Conservation (phyloP, 2,797 vertebrate species). For the Falco peregrinus region DNA sequence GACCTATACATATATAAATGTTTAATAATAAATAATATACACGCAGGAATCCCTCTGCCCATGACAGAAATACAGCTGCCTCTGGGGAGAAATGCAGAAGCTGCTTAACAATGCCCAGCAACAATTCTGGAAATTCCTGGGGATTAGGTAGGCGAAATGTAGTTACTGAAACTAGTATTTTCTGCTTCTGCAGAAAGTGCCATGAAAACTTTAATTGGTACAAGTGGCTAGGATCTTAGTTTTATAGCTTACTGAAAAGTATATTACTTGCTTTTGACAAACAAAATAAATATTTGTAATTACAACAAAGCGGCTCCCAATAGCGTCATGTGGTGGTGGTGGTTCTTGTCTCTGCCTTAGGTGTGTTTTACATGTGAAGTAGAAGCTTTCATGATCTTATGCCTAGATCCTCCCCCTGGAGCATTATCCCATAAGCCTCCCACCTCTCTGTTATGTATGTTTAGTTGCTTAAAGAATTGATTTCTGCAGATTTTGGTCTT, state of each 20-base stretch:
- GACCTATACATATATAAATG: background rate
- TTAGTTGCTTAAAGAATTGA: conserved; percentile 7
- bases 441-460: background rate
- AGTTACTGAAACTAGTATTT: conserved; percentile 64
- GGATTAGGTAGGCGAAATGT: conserved; percentile 71
- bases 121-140: conserved; percentile 69
- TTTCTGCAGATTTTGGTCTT: conserved; percentile 46
- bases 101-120: conserved; percentile 70
- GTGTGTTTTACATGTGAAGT: conserved; percentile 31
- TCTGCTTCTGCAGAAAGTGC: conserved; percentile 68
- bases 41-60: conserved; percentile 66
- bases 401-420: conserved; percentile 41
- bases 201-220: conserved; percentile 34
- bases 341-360: conserved; percentile 55
- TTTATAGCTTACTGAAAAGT: conserved; percentile 46
- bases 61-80: conserved; percentile 71
- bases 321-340: conserved; percentile 56
- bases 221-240: conserved; percentile 52
- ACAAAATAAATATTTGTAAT: background rate
- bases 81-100: conserved; percentile 73
- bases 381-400: conserved; percentile 41
- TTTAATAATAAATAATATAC: conserved; percentile 69
- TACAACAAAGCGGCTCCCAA: conserved; percentile 13
- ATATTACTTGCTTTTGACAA: conserved; percentile 49
- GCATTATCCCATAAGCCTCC: background rate